Base-by-base conservation (phyloP, 2,797 vertebrate species). In the Sparus aurata region DNA sequence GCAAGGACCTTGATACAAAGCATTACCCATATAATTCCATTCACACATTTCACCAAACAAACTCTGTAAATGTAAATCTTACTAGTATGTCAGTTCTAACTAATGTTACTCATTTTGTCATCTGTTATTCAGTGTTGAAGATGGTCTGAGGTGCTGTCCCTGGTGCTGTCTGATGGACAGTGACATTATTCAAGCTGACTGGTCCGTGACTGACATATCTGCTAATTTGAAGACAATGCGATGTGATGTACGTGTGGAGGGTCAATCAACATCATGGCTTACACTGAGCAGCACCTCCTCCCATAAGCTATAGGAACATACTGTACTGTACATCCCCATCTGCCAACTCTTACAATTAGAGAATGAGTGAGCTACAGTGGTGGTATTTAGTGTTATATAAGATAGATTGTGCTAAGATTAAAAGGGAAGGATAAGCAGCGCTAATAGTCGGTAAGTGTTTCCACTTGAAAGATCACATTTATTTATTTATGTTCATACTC, bases 171-270 rank as follows among this genome's bases (percentile, higher is more conserved):
- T 45, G 6, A 52, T 20, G 22, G 12, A 47, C 8, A 3, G 62
- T 34, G n/a, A 77, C 49, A 49, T 75, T 69, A 55, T 55, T 64
- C 11, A 22, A 65, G 73, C 46, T 71, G 73, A 55, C 68, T 13
- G 25, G 62, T 20, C 38, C 49, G 53, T 62, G 58, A 80, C 58
- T 58, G 67, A 73, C 61, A 61, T 12, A 25, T 52, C 65, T 68
- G 74, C 65, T 85, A 25, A 73, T 84, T 34, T 77, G 38, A 80
- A 59, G 49, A 70, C 55, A 71, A 23, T 54, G 27, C 25, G 54
- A 60, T 45, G 30, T 41, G 30, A 34, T 62, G 70, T 41, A 1
- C 65, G n/a, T 49, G 30, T 61, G 53, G 9, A 46, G 59, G 47
- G 50, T 6, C 43, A 43, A 0, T 72, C 62, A 60, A 27, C 71